Percentiles rank a stretch among this genome's conserved stretches.
These are phyloP conservation scores for Agelastica alni DNA, from an alignment of 2,888 invertebrate genomes.

Conservation along the genomic window DNA sequence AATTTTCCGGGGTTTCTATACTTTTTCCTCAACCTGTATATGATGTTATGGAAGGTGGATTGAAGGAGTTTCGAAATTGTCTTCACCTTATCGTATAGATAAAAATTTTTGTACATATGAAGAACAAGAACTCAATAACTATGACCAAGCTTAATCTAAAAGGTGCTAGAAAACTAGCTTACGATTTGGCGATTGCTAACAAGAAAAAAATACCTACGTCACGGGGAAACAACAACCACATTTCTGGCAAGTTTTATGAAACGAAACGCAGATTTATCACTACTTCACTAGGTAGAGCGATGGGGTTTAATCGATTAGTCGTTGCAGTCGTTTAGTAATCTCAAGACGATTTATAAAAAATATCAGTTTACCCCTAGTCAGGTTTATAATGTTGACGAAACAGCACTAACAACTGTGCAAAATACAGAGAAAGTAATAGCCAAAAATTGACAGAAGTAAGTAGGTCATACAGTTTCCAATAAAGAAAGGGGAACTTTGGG, in stretches of 20 bases:
- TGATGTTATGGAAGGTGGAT: neutral
- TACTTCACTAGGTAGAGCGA: slow-evolving; percentile 13
- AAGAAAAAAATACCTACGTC: slow-evolving; percentile 3
- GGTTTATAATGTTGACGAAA: slow-evolving; percentile 17
- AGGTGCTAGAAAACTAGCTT: slow-evolving; percentile 17
- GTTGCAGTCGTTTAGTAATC: slow-evolving; percentile 27
- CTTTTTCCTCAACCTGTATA: too few relatives aligned
- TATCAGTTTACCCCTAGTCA: slow-evolving; percentile 22
- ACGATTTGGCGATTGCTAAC: slow-evolving; percentile 9
- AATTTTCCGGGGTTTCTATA: too few relatives aligned
- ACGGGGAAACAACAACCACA: slow-evolving; percentile 10
- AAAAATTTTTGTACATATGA: slow-evolving; percentile 19
- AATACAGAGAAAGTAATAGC: slow-evolving; percentile 30
- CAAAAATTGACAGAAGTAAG: slow-evolving; percentile 32
- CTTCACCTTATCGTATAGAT: neutral
- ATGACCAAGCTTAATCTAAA: slow-evolving; percentile 19
- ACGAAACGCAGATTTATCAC: slow-evolving; percentile 8
- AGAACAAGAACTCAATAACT: slow-evolving; percentile 13
- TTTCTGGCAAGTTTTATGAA: slow-evolving; percentile 9
- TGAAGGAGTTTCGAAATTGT: slow-evolving; percentile 3
- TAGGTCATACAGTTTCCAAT: slow-evolving; percentile 29
- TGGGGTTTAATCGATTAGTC: slow-evolving; percentile 30
- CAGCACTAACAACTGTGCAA: slow-evolving; percentile 22
- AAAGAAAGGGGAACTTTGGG: slow-evolving; percentile 19
- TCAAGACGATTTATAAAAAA: slow-evolving; percentile 19